Evolutionary conservation across 2,113 vertebrate species (phyloP).

Genomic region (Grus americana): DNA sequence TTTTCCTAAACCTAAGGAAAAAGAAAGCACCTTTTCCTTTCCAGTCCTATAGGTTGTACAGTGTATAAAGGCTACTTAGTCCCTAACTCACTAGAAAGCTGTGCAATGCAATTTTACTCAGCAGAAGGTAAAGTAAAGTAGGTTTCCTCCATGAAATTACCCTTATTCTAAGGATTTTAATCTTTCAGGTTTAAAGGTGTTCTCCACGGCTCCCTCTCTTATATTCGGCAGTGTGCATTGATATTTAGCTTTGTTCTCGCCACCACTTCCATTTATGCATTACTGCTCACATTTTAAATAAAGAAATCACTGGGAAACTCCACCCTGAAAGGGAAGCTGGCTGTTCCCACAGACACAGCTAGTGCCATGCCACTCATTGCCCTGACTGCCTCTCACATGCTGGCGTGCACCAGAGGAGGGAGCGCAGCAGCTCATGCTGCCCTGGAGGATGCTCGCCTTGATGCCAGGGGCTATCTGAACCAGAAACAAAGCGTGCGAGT

Average conservation of each 20-base stretch:
- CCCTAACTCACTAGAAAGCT: not conserved
- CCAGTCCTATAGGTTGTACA: not conserved
- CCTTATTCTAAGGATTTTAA: not conserved
- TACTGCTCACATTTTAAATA: not conserved
- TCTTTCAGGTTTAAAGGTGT: not conserved
- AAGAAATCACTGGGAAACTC: not conserved
- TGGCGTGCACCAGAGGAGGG: accelerated
- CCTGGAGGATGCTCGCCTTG: not conserved
- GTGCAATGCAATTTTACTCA: not conserved
- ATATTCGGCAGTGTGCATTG: not conserved
- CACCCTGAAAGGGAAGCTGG: not conserved
- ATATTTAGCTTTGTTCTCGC: not conserved
- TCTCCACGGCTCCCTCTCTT: not conserved
- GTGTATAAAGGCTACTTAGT: not conserved
- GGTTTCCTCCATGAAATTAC: not conserved
- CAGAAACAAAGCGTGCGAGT: not conserved
- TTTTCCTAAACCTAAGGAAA: not conserved
- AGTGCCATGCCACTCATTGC: not conserved
- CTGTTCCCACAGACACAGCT: not conserved
- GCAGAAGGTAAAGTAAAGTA: not conserved
- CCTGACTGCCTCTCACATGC: not conserved
- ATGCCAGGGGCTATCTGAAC: not conserved
- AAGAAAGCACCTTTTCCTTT: not conserved
- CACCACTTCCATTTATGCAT: not conserved
- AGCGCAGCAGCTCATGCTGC: not conserved